Evolutionary conservation across 2,888 invertebrate genomes (phyloP).

Genomic region (Coelogynopora nodosa): DNA sequence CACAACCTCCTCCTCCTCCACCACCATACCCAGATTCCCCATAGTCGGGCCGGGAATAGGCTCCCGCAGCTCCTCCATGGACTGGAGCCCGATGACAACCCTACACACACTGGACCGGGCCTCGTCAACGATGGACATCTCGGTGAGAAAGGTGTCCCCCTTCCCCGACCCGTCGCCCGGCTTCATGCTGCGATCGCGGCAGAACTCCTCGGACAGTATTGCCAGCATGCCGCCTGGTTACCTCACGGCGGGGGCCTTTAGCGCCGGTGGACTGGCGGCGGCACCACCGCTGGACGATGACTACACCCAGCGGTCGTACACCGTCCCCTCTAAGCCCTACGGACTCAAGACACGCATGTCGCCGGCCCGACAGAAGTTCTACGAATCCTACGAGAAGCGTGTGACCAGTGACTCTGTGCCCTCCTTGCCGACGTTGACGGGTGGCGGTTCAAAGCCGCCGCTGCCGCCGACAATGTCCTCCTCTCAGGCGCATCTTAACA

Average conservation of each 20-base stretch:
- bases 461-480: background rate
- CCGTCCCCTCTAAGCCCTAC: conserved; percentile 35
- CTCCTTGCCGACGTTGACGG: background rate
- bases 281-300: conserved; percentile 8
- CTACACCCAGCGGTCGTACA: conserved; percentile 41
- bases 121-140: conserved; percentile 40
- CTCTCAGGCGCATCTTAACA: background rate
- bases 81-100: conserved; percentile 5
- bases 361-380: conserved; percentile 40
- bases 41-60: background rate
- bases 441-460: background rate
- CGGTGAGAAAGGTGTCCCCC: conserved; percentile 49
- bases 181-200: conserved; percentile 53
- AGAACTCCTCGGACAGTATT: conserved; percentile 38
- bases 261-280: background rate
- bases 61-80: background rate
- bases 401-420: conserved; percentile 18
- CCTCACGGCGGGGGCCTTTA: background rate
- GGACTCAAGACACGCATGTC: conserved; percentile 35
- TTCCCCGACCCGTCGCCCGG: conserved; percentile 55
- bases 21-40: background rate
- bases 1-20: background rate
- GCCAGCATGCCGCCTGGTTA: conserved; percentile 18
- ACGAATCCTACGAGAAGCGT: conserved; percentile 24
- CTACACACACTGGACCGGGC: background rate